phyloP scores from a whole-genome alignment of 2,888 invertebrate species.

The Thecocarcelia acutangulata region DNA sequence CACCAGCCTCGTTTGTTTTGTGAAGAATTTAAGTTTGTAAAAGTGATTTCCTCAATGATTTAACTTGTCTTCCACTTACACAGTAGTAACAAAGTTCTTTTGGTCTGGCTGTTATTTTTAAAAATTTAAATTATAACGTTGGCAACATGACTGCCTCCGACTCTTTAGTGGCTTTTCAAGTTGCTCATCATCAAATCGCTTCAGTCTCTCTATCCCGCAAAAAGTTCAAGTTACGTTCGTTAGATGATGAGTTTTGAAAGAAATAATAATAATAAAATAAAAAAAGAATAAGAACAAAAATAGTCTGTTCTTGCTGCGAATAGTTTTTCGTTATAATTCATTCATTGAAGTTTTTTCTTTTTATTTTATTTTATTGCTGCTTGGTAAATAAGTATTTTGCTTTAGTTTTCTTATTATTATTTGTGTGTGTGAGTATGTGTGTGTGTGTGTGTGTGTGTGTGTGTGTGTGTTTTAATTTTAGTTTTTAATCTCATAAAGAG shows the following conservation, averaged over 20 bases:
- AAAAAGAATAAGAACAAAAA: too few species aligned
- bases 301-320: background rate
- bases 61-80: conserved; percentile 18
- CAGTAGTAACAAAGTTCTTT: conserved; percentile 1
- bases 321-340: conserved; percentile 46
- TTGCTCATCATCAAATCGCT: conserved; percentile 8
- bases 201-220: conserved; percentile 2
- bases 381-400: conserved; percentile 26
- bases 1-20: background rate
- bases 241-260: conserved; percentile 27
- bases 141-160: conserved; percentile 16
- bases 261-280: conserved; percentile 16
- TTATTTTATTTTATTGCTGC: conserved; percentile 24
- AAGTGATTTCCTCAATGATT: conserved; percentile 19
- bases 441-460: too few species aligned
- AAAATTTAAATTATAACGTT: conserved; percentile 50
- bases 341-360: conserved; percentile 55
- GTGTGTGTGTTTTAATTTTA: conserved; percentile 18
- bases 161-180: conserved; percentile 15
- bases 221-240: conserved; percentile 28
- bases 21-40: background rate
- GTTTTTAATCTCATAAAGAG: conserved; percentile 58
- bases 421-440: too few species aligned
- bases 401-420: conserved; percentile 6
- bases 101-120: conserved; percentile 5